These are phyloP conservation scores for Echinarachnius parma DNA, from an alignment of 53 echinoderm and acorn worm genomes.

Conservation along the genomic window DNA sequence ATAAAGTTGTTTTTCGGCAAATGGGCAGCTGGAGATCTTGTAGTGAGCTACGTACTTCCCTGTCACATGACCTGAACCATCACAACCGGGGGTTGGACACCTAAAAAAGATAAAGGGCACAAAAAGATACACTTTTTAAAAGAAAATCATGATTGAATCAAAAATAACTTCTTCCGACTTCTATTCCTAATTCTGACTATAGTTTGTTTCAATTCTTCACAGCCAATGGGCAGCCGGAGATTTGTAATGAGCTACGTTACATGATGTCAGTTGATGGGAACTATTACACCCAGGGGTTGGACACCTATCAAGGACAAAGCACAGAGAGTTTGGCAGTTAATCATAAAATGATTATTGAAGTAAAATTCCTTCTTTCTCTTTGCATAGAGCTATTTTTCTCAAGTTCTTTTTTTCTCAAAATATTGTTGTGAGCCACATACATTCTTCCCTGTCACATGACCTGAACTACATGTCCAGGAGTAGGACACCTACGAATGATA, in stretches of 20 bases:
- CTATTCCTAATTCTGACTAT: too few species aligned
- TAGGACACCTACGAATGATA: conserved; percentile 87
- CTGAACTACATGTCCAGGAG: conserved; percentile 74
- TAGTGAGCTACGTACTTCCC: conserved; percentile 91
- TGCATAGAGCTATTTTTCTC: too few species aligned
- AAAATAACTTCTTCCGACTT: too few species aligned
- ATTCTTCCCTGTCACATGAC: conserved; percentile 89
- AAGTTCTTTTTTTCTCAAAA: conserved; percentile 77
- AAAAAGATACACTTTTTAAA: too few species aligned
- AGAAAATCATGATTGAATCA: too few species aligned
- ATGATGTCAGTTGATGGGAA: conserved; percentile 78
- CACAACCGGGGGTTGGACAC: conserved; percentile 94
- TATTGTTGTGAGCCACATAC: conserved; percentile 73
- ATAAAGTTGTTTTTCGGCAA: too few species aligned
- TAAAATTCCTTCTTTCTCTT: too few species aligned
- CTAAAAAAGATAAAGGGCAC: conserved; percentile 9
- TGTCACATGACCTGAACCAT: conserved; percentile 93
- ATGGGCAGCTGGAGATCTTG: conserved; percentile 86
- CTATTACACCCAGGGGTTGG: conserved; percentile 85
- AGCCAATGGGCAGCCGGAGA: conserved; percentile 86
- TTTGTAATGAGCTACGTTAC: conserved; percentile 73
- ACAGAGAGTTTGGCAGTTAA: too few species aligned
- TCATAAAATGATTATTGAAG: too few species aligned
- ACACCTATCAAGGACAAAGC: too few species aligned
- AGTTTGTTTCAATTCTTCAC: conserved; percentile 63